Evolutionary conservation across 2,113 vertebrate species (phyloP), one percentile per base, ranked within the genome.

Genomic region (Ptilonorhynchus violaceus): DNA sequence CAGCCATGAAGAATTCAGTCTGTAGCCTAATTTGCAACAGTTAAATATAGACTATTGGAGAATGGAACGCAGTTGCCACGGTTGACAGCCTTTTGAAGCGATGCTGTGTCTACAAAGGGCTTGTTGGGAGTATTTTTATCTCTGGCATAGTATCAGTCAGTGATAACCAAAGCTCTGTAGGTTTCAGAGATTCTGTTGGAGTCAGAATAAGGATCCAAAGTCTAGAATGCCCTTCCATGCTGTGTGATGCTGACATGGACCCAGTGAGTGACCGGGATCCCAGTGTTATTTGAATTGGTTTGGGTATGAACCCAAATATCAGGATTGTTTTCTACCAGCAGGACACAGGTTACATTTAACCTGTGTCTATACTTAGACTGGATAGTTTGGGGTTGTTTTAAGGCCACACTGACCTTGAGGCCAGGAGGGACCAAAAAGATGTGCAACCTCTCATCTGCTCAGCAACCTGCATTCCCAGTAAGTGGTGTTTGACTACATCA

Each of bases 31-130:
- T 97, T 97, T 97, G 83, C 93, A 96, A 91, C 74, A 81, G 79
- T 97, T 97, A 96, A 96, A 95, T 95, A 91, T 92, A 93, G 89
- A 88, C 81, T 85, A 31, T 70, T 90, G 90, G 83, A 93, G 93
- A 95, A 89, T 76, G 83, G 75, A 94, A 75, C 5, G 2, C 72
- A 63, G 49, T 79, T 93, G 80, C 63, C 74, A 91, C 4, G 2
- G 80, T 46, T 93, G 88, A 89, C 80, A 95, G 85, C 46, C 77
- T 92, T 94, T 96, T 92, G 84, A 96, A 95, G 88, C 1, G 0
- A 58, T 94, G 37, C 68, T 81, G 44, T 78, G 66, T 88, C 91
- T 97, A 85, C 89, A 96, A 82, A 94, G 77, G 73, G 62, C 31
- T 89, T 92, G 44, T 49, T 89, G 58, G 58, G 74, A 91, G 33